Base-by-base conservation (phyloP, 2,797 vertebrate species). In the Neosilurus hyrtlii region DNA sequence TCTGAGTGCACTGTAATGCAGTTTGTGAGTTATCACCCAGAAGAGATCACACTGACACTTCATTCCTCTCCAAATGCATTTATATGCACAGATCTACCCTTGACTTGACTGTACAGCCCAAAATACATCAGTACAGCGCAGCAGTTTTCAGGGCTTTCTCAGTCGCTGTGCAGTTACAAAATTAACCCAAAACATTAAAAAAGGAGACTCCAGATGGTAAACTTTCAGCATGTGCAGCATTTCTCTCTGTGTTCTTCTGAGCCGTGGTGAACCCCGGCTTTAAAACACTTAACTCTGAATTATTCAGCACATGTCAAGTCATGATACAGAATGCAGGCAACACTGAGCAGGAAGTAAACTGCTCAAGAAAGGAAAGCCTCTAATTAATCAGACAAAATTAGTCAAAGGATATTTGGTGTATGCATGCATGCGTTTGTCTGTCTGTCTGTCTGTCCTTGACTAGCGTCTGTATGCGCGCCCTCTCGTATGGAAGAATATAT, bases 231-330 rank as follows among this genome's bases (percentile, higher is more conserved):
- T 51, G 43, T 61, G 43, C 24, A 62, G 18, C 66, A 16, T 62
- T n/a, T 62, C 18, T 68, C 15, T 76, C 8, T 49, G 72, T 0
- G 18, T 35, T 65, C 37, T 24, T 30, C 35, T 68, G 11, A 70
- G 52, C 24, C 49, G 37, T 26, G 80, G 54, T 15, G 24, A 81
- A 24, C n/a, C 54, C 30, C 49, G 35, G 18, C 57, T 72, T 43
- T 35, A 67, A 73, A 62, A 51, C 56, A 30, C 26, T 35, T 62
- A 5, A 66, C 62, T 20, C 52, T 82, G 71, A 74, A 82, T 82
- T 75, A 82, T 82, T 82, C 51, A 76, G 59, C 10, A 11, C 56
- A 51, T 66, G 51, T 76, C 81, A 67, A 43, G 52, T 76, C 61
- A 82, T 16, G 22, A 66, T 24, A 9, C 61, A 62, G 20, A 76